These are phyloP conservation scores for Charaxes varanes DNA, from an alignment of 1,140 invertebrate genomes.

Conservation along the genomic window DNA sequence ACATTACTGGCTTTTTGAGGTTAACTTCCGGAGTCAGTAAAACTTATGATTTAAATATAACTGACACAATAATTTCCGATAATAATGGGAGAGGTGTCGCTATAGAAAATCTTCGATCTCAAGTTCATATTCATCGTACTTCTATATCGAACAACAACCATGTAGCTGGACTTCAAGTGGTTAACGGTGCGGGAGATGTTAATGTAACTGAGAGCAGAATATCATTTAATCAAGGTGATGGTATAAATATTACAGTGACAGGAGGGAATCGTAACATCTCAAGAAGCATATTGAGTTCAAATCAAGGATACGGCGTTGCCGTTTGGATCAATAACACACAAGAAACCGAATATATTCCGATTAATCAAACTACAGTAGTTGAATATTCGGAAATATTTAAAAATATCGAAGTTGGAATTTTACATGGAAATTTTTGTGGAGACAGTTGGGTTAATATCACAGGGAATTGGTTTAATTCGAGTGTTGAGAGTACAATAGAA, in stretches of 20 bases:
- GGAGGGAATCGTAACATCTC: constrained; percentile 94
- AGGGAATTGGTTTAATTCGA: constrained; percentile 88
- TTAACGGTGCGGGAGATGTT: constrained; percentile 90
- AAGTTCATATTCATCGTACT: constrained; percentile 85
- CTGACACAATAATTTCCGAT: constrained; percentile 86
- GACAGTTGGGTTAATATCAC: constrained; percentile 89
- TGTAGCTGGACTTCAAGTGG: constrained; percentile 90
- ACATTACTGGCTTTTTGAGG: constrained; percentile 83
- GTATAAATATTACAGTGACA: constrained; percentile 92
- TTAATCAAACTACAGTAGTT: constrained; percentile 89
- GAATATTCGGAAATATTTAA: constrained; percentile 90
- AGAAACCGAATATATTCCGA: constrained; percentile 84
- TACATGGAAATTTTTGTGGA: constrained; percentile 86
- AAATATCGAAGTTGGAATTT: constrained; percentile 89
- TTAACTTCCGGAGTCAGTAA: constrained; percentile 86
- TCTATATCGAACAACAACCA: constrained; percentile 91
- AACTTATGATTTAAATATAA: constrained; percentile 91
- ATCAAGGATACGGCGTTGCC: constrained; percentile 88
- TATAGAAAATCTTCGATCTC: constrained; percentile 88
- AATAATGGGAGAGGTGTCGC: constrained; percentile 95
- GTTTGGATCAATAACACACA: constrained; percentile 92
- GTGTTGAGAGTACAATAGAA: constrained; percentile 83
- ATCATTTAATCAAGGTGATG: constrained; percentile 93
- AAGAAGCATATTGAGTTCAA: constrained; percentile 84
- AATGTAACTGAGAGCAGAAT: constrained; percentile 94